Evolutionary conservation across 2,113 vertebrate species (phyloP).

Genomic region (Pedetes capensis): DNA sequence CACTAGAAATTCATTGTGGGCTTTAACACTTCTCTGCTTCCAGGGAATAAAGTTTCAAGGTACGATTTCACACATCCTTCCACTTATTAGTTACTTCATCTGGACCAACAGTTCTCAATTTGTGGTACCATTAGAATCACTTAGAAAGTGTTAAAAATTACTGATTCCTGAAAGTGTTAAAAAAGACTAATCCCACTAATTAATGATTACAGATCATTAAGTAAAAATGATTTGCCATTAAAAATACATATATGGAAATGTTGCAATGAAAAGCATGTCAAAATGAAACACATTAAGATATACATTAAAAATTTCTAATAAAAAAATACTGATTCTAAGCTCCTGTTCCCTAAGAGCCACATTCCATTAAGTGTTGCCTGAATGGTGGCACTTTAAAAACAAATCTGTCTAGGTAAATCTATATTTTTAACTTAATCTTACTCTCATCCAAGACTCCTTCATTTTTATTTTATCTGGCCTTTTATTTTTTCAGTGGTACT

Average conservation of each 20-base stretch:
- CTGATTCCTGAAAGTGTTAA: neutral
- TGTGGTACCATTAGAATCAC: neutral
- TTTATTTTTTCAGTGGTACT: too few relatives aligned
- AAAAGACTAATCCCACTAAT: neutral
- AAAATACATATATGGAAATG: too few relatives aligned
- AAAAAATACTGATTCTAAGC: neutral
- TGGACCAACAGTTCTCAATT: neutral
- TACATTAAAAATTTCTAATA: too few relatives aligned
- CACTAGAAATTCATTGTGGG: neutral
- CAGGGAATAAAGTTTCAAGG: neutral
- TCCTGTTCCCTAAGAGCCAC: neutral
- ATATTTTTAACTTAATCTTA: neutral
- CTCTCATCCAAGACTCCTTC: neutral
- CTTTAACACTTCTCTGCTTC: neutral
- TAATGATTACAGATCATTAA: neutral
- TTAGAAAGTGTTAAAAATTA: neutral
- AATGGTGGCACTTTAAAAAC: neutral
- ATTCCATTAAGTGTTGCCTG: neutral
- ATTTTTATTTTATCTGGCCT: neutral
- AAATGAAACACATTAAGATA: too few relatives aligned
- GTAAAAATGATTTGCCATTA: neutral
- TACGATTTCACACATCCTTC: neutral
- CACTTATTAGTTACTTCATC: neutral
- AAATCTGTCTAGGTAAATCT: neutral
- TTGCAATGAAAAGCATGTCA: too few relatives aligned